Evolutionary conservation across 2,888 invertebrate species (phyloP), one percentile per base, ranked within the genome.

Genomic region (Sycophila texana): DNA sequence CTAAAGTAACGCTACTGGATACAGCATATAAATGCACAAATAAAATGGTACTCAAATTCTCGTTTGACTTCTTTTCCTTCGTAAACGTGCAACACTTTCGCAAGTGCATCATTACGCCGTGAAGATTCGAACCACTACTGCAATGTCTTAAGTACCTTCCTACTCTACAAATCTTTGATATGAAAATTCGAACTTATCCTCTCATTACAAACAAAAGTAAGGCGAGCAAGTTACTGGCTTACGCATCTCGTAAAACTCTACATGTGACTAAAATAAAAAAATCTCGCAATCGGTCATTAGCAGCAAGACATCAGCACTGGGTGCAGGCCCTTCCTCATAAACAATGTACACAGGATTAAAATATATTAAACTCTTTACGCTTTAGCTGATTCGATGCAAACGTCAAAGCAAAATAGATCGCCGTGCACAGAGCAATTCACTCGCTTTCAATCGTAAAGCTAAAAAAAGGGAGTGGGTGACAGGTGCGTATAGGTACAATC

Each of bases 201-300:
- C 39, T 39, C 39, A 39, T 39, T 39, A 39, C 39, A 7, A 57
- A 26, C 12, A 49, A 74, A 26, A 67, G 58, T 66, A 5, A 49
- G 53, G 12, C 5, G 55, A 14, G 49, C 14, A 63, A 30, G 13
- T 58, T 30, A 74, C 74, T 74, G 74, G 67, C 74, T 67, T 58
- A 60, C 57, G 7, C 30, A 53, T 55, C 30, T 12, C 26, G 57
- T 55, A 57, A 70, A 55, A 70, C 18, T 58, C 26, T 47, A 57
- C 14, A 20, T 63, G 30, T 63, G 39, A 39, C 39, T 39, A 39
- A 39, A 39, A n/a, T n/a, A n/a, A 26, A 77, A 72, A 72, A 47
- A 26, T 13, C 47, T 22, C 63, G 12, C 26, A 26, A 51, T 57
- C 22, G 51, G 51, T 16, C 18, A 22, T 55, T 58, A n/a, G 67